Conservation (phyloP, 1,140 invertebrate species). For the Cydia fagiglandana region DNA sequence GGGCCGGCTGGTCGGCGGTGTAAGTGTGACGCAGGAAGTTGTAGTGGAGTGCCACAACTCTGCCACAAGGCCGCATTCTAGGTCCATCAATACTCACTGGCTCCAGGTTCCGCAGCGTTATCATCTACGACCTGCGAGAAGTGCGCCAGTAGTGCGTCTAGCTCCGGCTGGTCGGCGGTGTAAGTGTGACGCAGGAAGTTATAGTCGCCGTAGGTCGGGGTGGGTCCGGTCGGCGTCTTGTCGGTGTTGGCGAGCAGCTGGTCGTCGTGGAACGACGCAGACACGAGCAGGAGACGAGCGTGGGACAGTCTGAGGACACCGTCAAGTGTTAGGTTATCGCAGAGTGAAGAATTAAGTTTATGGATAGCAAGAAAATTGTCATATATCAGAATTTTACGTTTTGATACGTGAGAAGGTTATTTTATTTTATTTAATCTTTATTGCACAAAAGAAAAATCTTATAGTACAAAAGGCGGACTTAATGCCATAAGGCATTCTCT, state of each 20-base stretch:
- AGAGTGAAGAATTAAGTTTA: too few species aligned
- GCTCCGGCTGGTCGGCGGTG: constrained; percentile 80
- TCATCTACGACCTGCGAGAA: constrained; percentile 64
- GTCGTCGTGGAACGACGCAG: constrained; percentile 78
- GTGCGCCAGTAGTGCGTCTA: constrained; percentile 80
- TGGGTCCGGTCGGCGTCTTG: constrained; percentile 43
- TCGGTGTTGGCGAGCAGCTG: constrained; percentile 41
- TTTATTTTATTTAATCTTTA: too few species aligned
- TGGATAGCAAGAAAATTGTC: too few species aligned
- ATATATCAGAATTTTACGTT: too few species aligned
- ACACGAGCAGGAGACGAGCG: constrained; percentile 83
- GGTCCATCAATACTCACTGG: constrained; percentile 13
- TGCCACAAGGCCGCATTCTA: neutral
- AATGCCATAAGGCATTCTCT: too few species aligned
- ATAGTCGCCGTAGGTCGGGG: constrained; percentile 72
- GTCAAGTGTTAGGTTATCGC: too few species aligned
- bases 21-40: constrained; percentile 81
- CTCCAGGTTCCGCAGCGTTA: constrained; percentile 27
- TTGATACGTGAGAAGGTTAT: too few species aligned
- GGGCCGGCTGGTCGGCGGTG: constrained; percentile 80
- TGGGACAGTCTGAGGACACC: constrained; percentile 76
- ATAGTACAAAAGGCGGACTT: too few species aligned
- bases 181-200: constrained; percentile 81
- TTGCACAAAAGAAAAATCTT: too few species aligned
- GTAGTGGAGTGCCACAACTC: too few species aligned